Evolutionary conservation across 1,140 invertebrate species (phyloP), one percentile per base, ranked within the genome.

Genomic region (Adelges cooleyi): DNA sequence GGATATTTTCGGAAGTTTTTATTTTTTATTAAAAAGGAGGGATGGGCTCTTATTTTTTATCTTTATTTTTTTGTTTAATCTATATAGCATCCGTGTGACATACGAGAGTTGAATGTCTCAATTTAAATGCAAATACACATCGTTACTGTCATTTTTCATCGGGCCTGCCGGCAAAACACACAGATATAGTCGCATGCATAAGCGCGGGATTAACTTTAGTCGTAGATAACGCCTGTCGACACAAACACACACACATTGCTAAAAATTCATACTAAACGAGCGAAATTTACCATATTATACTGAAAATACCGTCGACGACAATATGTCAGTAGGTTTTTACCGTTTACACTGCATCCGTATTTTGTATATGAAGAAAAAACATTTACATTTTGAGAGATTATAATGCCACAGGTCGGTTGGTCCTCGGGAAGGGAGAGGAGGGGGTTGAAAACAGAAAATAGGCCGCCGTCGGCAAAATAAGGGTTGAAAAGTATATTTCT

Each of bases 101-200:
- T 29, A 59, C 25, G 54, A 33, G 54, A 48, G 42, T 59, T 46
- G 56, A 62, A 62, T 48, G 56, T 62, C 56, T 62, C 56, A 62
- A 62, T 62, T 62, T 62, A 62, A 62, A 62, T 62, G 56, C 56
- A 62, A 62, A 62, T 62, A 62, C 56, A 62, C 56, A 13, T 3
- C 40, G 13, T 11, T 18, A 17, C 18, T 13, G 40, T 62, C 56
- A 48, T 62, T 62, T 48, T 62, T 62, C 56, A 62, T 46, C 27
- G 25, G 23, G n/a, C 23, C n/a, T 2, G 38, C 44, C 18, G 54
- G 17, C 42, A 46, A 44, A 46, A 46, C 42, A 17, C 54, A 29
- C 54, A 56, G 5, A 10, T n/a, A n/a, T 33, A 33, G 29, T 33
- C 29, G 5, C 11, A 11, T 33, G 11, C 29, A 33, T 33, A 23